Evolutionary conservation across 2,113 vertebrate species (phyloP).

Genomic region (Cyanoderma ruficeps): DNA sequence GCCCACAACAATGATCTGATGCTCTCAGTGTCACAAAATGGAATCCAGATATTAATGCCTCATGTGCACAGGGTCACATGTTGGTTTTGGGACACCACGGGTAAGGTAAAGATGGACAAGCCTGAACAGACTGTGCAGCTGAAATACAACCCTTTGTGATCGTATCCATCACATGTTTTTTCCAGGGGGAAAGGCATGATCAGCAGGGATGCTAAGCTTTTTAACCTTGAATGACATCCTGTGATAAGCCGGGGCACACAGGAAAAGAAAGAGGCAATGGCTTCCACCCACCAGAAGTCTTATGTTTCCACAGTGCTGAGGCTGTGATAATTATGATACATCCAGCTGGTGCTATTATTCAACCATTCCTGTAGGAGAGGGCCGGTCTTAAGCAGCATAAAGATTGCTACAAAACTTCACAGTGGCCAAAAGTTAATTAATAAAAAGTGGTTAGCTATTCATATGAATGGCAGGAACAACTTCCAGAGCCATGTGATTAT

Average conservation of each 20-base stretch:
- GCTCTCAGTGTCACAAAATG: slow-evolving; percentile 22
- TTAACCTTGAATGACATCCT: slow-evolving; percentile 70
- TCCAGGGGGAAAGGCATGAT: slow-evolving; percentile 61
- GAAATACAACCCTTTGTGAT: slow-evolving; percentile 66
- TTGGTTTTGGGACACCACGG: slow-evolving; percentile 5
- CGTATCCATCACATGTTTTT: slow-evolving; percentile 58
- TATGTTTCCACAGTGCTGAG: slow-evolving; percentile 48
- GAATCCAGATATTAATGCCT: slow-evolving; percentile 40
- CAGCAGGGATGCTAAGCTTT: slow-evolving; percentile 67
- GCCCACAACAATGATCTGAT: slow-evolving; percentile 20
- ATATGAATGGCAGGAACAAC: slow-evolving; percentile 49
- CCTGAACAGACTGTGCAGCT: slow-evolving; percentile 9
- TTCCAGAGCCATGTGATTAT: slow-evolving; percentile 43
- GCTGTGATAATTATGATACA: slow-evolving; percentile 48
- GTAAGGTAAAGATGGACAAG: slow-evolving; percentile 63
- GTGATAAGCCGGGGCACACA: slow-evolving; percentile 36
- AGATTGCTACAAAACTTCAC: background rate
- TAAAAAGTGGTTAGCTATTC: slow-evolving; percentile 53
- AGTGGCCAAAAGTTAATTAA: slow-evolving; percentile 46
- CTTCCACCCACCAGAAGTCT: slow-evolving; percentile 62
- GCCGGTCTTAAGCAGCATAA: background rate
- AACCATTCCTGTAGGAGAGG: slow-evolving; percentile 26
- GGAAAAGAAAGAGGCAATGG: slow-evolving; percentile 57
- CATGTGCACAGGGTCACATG: slow-evolving; percentile 52
- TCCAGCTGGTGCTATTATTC: slow-evolving; percentile 64